These are phyloP conservation scores for Aplodontia rufa DNA, from an alignment of 2,113 vertebrate genomes.

Conservation along the genomic window DNA sequence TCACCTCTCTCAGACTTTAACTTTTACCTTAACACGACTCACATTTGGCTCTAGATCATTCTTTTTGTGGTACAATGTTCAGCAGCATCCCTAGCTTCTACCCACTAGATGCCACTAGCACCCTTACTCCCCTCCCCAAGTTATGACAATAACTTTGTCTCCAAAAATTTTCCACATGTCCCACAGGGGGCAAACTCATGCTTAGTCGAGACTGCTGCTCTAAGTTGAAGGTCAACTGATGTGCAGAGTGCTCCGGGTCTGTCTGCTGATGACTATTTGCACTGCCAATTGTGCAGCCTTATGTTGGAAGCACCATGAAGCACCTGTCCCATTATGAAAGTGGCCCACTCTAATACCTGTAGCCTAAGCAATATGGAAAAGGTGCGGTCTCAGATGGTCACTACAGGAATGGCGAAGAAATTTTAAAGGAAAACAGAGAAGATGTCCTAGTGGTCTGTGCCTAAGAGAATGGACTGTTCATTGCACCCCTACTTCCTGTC, in stretches of 20 bases:
- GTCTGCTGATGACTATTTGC: background rate
- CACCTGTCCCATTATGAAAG: background rate
- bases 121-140: background rate
- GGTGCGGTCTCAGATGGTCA: background rate
- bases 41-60: background rate
- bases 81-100: background rate
- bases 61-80: background rate
- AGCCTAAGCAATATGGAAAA: background rate
- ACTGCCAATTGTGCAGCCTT: background rate
- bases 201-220: background rate
- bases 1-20: background rate
- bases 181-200: background rate
- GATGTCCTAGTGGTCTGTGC: background rate
- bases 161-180: background rate
- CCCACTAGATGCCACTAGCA: background rate
- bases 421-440: background rate
- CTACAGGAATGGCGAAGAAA: background rate
- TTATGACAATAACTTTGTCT: background rate
- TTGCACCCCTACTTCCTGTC: background rate
- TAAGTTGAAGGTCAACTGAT: background rate
- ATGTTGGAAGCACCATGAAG: background rate
- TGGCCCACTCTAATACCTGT: background rate
- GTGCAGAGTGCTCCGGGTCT: background rate
- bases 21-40: background rate
- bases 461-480: background rate